Evolutionary conservation across 1,140 invertebrate species (phyloP), one percentile per base, ranked within the genome.

Genomic region (Hylyphantes graminicola): DNA sequence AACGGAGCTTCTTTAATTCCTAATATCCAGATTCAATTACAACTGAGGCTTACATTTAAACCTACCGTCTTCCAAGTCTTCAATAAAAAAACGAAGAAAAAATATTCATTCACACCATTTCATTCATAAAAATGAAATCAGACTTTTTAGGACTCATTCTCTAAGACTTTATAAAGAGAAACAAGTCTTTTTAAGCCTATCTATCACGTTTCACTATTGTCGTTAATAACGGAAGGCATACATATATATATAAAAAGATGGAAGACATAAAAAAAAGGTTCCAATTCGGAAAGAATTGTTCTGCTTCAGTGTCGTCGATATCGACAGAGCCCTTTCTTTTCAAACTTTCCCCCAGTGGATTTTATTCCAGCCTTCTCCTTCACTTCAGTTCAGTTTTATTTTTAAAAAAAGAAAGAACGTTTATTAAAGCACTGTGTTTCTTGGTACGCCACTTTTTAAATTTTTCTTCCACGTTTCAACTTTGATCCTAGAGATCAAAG

Each of bases 11-110:
- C 55, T 65, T 75, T 83, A 83, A 83, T 83, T 83, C 80, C 19
- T 11, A 74, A 83, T 72, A 74, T 75, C 72, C 12, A 65, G 57
- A 83, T 83, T 83, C 80, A 83, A 83, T 83, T 83, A 83, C 53
- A 12, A 51, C 15, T 54, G 5, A 21, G 77, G 77, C 77, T 68
- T 68, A 80, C 70, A 57, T 80, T 55, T 68, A 57, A 67, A 51
- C 63, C 76, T 35, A 21, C 7, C 64, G 48, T 17, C 65, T 70
- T 70, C 70, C 50, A 53, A 54, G 17, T 70, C 19, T 70, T 51
- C 10, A 2, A 54, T 7, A 12, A 48, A 11, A 74, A 59, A 59
- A 79, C n/a, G 53, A 72, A 61, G 12, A 80, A 50, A 76, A 64
- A 77, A 64, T 35, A 50, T 10, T 53, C 35, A n/a, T 77, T 79